Percentiles rank a stretch among this genome's conserved stretches.
Conservation (phyloP, 2,797 vertebrate genomes). For the Gymnothorax reevesii region DNA sequence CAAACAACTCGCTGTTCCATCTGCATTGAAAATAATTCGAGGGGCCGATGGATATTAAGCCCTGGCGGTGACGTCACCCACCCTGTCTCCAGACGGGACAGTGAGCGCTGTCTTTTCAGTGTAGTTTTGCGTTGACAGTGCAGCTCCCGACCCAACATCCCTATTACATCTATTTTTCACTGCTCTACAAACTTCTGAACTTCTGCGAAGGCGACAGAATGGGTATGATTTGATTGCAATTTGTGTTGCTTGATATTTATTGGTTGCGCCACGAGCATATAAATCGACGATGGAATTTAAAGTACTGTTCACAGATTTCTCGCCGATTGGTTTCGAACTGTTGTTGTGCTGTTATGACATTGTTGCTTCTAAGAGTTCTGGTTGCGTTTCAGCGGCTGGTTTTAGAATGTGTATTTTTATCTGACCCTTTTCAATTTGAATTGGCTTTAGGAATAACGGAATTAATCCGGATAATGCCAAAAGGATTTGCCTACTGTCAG, state of each 20-base stretch:
- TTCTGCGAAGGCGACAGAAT: conserved; percentile 57
- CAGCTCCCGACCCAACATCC: conserved; percentile 64
- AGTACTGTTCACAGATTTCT: background rate
- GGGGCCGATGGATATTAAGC: conserved; percentile 52
- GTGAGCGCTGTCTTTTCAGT: conserved; percentile 41
- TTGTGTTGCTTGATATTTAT: background rate
- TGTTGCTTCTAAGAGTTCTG: background rate
- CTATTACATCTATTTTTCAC: conserved; percentile 51
- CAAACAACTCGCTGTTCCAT: background rate
- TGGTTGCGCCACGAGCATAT: background rate
- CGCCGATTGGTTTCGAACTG: background rate
- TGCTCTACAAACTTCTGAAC: conserved; percentile 50
- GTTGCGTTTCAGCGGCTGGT: background rate
- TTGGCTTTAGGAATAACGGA: conserved; percentile 51
- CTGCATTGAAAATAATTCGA: background rate
- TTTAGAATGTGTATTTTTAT: conserved; percentile 37
- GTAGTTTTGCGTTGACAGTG: conserved; percentile 58
- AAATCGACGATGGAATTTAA: background rate
- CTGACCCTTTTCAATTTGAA: conserved; percentile 53
- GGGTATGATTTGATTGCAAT: conserved; percentile 58
- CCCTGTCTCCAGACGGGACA: conserved; percentile 59
- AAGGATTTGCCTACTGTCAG: conserved; percentile 52
- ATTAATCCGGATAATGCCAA: conserved; percentile 60
- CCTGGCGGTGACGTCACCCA: conserved; percentile 67
- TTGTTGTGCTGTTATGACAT: background rate